Base-by-base conservation (phyloP, 2,888 invertebrate species). In the Magallana nippona region DNA sequence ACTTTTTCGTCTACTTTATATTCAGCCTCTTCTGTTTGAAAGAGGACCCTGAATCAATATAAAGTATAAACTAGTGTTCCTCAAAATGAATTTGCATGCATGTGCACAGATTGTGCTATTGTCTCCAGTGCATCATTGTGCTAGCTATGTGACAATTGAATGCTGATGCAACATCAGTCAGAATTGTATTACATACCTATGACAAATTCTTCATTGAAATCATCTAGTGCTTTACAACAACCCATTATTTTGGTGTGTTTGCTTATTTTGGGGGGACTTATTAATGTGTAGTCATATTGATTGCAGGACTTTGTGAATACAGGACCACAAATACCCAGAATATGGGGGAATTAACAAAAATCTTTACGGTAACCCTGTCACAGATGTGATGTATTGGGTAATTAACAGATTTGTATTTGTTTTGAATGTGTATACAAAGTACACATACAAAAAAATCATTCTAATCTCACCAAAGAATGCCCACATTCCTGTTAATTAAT, bases 81-180 rank as follows among this genome's bases (percentile, higher is more conserved):
- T 19, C 11, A 11, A 19, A 62, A 8, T 71, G 27, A 13, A 19
- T 10, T 27, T 13, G 63, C 27, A 27, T 22, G 32, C 71, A 60
- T 27, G 71, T 71, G 71, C 71, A 71, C 71, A 71, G 13, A 27
- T 15, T 71, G 71, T 71, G 71, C 71, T 27, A 32, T 15, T 71
- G 44, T 71, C 32, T 22, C 71, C 1, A 27, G 32, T 71, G 27
- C 27, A 27, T 71, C 27, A 27, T 27, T 71, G 71, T 27, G 71
- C 71, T 71, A 15, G 15, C 32, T 71, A 27, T 22, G 22, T 71
- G 22, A 27, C 22, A 32, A 32, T 71, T 27, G 27, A n/a, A 27
- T 71, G 11, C 13, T 44, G 44, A 71, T 15, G 22, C 1, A 13
- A 27, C 27, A 27, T 19, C 63, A 11, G 71, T 71, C 27, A 27